Evolutionary conservation across 2,888 invertebrate species (phyloP).

Genomic region (Stenodera caucasica): DNA sequence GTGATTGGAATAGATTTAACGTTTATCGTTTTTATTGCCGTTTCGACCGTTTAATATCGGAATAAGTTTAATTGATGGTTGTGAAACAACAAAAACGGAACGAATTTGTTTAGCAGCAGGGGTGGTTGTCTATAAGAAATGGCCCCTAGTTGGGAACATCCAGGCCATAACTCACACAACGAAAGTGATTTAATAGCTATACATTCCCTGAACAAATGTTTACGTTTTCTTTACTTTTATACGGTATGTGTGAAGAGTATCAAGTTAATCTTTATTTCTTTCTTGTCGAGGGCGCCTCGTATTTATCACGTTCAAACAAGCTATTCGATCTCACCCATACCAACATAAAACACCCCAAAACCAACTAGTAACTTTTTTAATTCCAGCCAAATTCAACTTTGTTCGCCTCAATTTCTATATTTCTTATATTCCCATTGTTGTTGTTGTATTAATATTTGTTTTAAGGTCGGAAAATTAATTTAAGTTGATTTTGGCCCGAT

Average conservation of each 20-base stretch:
- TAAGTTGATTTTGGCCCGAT: no score
- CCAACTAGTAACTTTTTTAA: constrained; percentile 13
- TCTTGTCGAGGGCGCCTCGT: constrained; percentile 13
- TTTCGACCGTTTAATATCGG: background rate
- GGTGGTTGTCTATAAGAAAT: constrained; percentile 12
- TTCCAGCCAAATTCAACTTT: constrained; percentile 14
- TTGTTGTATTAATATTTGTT: constrained; percentile 3
- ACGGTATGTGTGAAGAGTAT: constrained; percentile 28
- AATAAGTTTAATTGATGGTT: constrained; percentile 3
- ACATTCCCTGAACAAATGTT: constrained; percentile 38
- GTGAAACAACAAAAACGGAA: constrained; percentile 13
- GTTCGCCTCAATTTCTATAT: background rate
- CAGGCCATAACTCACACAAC: constrained; percentile 24
- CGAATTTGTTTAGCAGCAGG: constrained; percentile 22
- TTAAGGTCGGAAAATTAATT: no score
- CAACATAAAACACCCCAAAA: background rate
- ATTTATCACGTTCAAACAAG: constrained; percentile 11
- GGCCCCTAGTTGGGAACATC: constrained; percentile 20
- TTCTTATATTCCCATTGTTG: background rate
- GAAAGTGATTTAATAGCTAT: constrained; percentile 39
- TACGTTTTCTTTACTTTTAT: constrained; percentile 35
- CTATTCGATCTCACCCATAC: background rate
- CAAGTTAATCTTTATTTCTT: constrained; percentile 34
- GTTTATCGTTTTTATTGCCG: background rate
- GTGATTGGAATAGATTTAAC: background rate